Evolutionary conservation across 2,888 invertebrate species (phyloP), one percentile per base, ranked within the genome.

Genomic region (Metellina segmentata): DNA sequence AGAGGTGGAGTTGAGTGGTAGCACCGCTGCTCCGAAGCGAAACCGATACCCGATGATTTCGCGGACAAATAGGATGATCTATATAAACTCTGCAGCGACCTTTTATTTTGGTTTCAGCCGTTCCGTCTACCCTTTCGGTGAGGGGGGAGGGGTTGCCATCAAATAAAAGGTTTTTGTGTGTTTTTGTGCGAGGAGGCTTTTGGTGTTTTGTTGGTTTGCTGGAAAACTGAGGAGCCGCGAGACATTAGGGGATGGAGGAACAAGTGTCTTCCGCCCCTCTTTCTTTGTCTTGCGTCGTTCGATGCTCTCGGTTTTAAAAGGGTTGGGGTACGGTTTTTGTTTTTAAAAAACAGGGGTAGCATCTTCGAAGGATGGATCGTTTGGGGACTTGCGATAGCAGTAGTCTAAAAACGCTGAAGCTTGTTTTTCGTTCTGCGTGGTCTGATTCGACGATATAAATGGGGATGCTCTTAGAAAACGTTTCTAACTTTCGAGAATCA

Each of bases 41-140:
- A 88, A 88, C 81, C 81, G 81, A 88, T 88, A 88, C 81, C 81
- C 88, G 81, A 88, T 88, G 88, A 88, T 75, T 88, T 69, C 53
- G 74, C 69, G 81, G 81, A 88, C 88, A 88, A 88, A 88, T 81
- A 81, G 88, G 88, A 88, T 88, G 88, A 88, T 88, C 81, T 88
- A 81, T 88, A 81, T 88, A 81, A 81, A 88, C 88, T 88, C 75
- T 16, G 53, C 7, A 20, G 51, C 53, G 74, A 81, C 87, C 81
- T 81, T 81, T 75, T 88, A 61, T 61, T 61, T 61, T 16, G 61
- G 61, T 61, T 61, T 61, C 9, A 34, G 61, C 16, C 6, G 11
- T 16, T 61, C 61, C 61, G 34, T 34, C 16, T 61, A 61, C 61
- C 61, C 85, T 52, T 78, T 52, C 13, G 20, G 34, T 4, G 34